Conservation (phyloP, 2,113 vertebrate species). For the Cercocebus atys region DNA sequence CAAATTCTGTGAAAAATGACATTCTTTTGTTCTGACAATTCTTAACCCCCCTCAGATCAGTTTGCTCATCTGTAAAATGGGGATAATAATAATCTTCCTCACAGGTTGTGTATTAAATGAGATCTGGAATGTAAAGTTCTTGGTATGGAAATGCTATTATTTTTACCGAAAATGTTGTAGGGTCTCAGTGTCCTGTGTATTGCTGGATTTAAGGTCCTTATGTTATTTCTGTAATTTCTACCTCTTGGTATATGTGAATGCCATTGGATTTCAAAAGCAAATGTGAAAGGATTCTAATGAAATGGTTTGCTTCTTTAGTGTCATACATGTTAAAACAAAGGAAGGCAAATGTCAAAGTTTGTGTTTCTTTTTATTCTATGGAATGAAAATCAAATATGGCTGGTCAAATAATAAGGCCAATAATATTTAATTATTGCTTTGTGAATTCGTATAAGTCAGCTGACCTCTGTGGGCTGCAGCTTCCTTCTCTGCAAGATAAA, state of each 20-base stretch:
- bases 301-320: not conserved
- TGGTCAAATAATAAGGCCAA: not conserved
- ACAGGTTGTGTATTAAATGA: not conserved
- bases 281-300: constrained; percentile 16
- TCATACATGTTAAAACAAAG: not conserved
- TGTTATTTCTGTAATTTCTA: not conserved
- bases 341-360: not conserved
- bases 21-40: not conserved
- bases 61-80: constrained; percentile 18
- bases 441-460: not conserved
- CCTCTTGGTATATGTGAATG: not conserved
- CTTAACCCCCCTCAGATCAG: not conserved
- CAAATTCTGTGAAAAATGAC: no score
- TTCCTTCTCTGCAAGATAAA: not conserved
- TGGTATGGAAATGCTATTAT: not conserved
- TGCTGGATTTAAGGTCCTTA: not conserved
- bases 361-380: constrained; percentile 7
- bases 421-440: not conserved
- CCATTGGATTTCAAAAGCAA: constrained; percentile 33
- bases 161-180: not conserved
- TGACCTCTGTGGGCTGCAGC: not conserved
- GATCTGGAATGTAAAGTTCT: not conserved
- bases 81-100: not conserved
- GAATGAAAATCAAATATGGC: not conserved
- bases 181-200: not conserved